Percentiles rank a stretch among this genome's conserved stretches.
Conservation (phyloP, 2,113 vertebrate genomes). For the Chaetodon trifascialis region DNA sequence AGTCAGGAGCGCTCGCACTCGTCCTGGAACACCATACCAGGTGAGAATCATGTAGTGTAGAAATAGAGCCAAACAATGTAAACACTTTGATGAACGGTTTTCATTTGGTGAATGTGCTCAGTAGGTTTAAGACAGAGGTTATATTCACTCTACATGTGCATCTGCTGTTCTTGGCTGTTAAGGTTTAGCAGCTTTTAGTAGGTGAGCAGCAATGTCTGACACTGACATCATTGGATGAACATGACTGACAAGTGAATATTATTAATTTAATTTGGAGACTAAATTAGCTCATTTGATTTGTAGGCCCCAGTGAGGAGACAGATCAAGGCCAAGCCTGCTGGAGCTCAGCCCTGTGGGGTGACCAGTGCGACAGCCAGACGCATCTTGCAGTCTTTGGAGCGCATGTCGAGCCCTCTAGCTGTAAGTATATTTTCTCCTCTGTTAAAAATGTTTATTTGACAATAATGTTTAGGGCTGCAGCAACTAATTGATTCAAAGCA, state of each 20-base stretch:
- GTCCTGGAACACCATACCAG: slow-evolving; percentile 89
- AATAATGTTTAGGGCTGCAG: neutral
- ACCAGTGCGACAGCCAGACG: slow-evolving; percentile 95
- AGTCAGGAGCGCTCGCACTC: slow-evolving; percentile 82
- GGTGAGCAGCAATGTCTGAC: neutral
- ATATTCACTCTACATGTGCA: neutral
- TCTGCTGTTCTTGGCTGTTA: neutral
- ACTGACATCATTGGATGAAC: neutral
- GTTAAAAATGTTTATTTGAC: neutral
- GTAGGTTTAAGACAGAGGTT: neutral
- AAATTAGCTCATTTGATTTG: slow-evolving; percentile 47
- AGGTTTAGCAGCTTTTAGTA: neutral
- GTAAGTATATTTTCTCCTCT: slow-evolving; percentile 80
- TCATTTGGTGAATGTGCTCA: neutral
- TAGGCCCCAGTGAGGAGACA: slow-evolving; percentile 93
- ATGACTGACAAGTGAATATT: neutral
- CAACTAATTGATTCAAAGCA: no score
- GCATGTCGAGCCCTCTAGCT: slow-evolving; percentile 96
- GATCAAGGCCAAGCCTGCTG: slow-evolving; percentile 94
- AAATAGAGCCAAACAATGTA: neutral
- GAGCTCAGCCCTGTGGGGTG: slow-evolving; percentile 90
- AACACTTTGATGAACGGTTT: neutral
- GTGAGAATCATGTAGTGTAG: slow-evolving; percentile 71
- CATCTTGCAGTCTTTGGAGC: slow-evolving; percentile 95
- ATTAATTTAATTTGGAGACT: slow-evolving; percentile 8